Percentiles rank a stretch among this genome's conserved stretches.
These are phyloP conservation scores for Athalia rosae DNA, from an alignment of 2,888 invertebrate genomes.

Conservation along the genomic window DNA sequence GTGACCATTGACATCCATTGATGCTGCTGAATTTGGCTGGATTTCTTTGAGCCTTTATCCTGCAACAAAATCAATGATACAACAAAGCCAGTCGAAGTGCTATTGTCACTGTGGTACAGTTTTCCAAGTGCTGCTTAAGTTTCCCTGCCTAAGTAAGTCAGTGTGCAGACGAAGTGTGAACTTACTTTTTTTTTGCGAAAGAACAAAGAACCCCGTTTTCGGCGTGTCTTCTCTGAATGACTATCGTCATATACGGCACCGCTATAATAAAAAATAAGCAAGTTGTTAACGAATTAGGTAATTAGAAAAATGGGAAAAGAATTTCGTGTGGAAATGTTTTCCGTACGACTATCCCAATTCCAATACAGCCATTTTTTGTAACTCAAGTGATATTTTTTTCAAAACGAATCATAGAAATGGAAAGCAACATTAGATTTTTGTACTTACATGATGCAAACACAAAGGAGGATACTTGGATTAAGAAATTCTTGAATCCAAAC, in stretches of 20 bases:
- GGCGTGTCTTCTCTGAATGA: slow-evolving; percentile 86
- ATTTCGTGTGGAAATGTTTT: slow-evolving; percentile 1
- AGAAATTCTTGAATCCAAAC: neutral
- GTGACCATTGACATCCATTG: slow-evolving; percentile 83
- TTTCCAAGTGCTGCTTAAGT: slow-evolving; percentile 51
- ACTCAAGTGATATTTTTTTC: no score
- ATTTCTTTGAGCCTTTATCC: slow-evolving; percentile 85
- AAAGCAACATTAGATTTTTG: no score
- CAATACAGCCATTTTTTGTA: no score
- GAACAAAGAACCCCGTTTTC: slow-evolving; percentile 92
- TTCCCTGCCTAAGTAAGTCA: slow-evolving; percentile 63
- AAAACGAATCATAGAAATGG: no score
- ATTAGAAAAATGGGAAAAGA: slow-evolving; percentile 47
- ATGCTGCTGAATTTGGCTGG: slow-evolving; percentile 65
- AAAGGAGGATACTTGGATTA: neutral
- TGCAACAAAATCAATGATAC: slow-evolving; percentile 65
- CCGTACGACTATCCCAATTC: no score
- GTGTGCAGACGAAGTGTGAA: slow-evolving; percentile 14
- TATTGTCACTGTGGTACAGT: slow-evolving; percentile 65
- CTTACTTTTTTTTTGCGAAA: slow-evolving; percentile 92
- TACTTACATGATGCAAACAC: neutral
- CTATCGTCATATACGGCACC: slow-evolving; percentile 77
- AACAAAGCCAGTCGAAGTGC: slow-evolving; percentile 50
- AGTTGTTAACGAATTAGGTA: neutral
- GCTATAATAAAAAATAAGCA: slow-evolving; percentile 49